Evolutionary conservation across 2,888 invertebrate species (phyloP), one percentile per base, ranked within the genome.

Genomic region (Tinea semifulvella): DNA sequence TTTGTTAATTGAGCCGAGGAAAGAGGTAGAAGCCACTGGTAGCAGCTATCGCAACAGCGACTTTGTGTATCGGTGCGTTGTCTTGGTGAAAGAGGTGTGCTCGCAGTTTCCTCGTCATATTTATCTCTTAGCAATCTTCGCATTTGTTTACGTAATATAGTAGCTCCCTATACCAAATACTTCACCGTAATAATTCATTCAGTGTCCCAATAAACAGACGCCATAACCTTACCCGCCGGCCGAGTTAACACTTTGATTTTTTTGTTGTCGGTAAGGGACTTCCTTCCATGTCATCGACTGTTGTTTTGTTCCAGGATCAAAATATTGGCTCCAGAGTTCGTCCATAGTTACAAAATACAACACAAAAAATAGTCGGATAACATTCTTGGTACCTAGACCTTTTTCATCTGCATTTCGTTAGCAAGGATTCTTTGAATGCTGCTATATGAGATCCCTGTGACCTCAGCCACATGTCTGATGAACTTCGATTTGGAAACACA

Each of bases 371-470:
- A 46, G 47, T 50, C 50, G 43, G 38, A 50, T 48, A 52, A 49
- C 49, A 52, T 53, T 52, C 45, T 55, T 47, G 50, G 52, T 22
- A 53, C 49, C 49, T 48, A 52, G 44, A 48, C 48, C 35, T 52
- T 47, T 42, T 44, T 50, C 50, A 46, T 52, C 46, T 52, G 38
- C 48, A 49, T 35, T 48, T 50, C 45, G 17, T 22, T 47, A 7
- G 43, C 11, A 38, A 49, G 14, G 28, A 48, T 50, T 43, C 44
- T 49, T 52, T 51, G 48, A 46, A 49, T 22, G 19, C 48, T 53
- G 28, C 48, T 51, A 50, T 47, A 48, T 49, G 49, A 50, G 46
- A 49, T 47, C 40, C 48, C 47, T 48, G 45, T 50, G 46, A 50
- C 43, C 48, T 52, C 49, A 50, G 45, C 46, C 46, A 49, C 22